Evolutionary conservation across 2,113 vertebrate genomes (phyloP).

Genomic region (Henicopernis longicauda): DNA sequence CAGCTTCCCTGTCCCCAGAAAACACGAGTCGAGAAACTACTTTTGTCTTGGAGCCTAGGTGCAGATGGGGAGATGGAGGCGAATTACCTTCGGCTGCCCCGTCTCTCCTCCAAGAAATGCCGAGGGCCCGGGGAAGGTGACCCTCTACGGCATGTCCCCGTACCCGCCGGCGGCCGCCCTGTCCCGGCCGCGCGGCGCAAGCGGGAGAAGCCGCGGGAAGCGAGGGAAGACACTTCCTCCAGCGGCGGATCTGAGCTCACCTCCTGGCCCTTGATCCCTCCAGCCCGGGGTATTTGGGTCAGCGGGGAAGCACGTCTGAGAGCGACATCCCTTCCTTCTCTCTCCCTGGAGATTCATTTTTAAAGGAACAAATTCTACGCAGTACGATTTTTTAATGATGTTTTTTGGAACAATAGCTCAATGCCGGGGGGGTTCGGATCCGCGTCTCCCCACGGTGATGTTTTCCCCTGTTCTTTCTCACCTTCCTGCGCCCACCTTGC

Average conservation of each 20-base stretch:
- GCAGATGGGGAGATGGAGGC: background rate
- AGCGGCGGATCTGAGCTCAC: constrained; percentile 51
- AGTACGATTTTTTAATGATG: background rate
- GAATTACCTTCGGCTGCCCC: background rate
- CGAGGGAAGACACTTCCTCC: constrained; percentile 57
- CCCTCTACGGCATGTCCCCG: background rate
- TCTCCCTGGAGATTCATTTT: background rate
- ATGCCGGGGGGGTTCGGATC: background rate
- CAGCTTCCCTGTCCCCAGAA: background rate
- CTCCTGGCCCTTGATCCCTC: constrained; percentile 47
- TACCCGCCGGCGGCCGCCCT: background rate
- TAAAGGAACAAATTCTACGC: constrained; percentile 42
- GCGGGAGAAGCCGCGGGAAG: constrained; percentile 48
- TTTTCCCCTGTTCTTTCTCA: constrained; percentile 2
- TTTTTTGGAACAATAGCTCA: constrained; percentile 36
- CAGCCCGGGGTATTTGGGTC: constrained; percentile 47
- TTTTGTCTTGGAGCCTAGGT: background rate
- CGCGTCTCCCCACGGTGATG: background rate
- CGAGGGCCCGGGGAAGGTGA: background rate
- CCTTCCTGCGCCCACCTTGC: background rate
- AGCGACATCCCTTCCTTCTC: constrained; percentile 36
- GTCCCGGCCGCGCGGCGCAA: background rate
- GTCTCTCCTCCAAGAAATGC: background rate
- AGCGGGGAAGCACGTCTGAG: constrained; percentile 44
- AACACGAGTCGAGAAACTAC: fast-evolving